Conservation (phyloP, 2,888 invertebrate genomes). For the Lissocephala sabroskyi region DNA sequence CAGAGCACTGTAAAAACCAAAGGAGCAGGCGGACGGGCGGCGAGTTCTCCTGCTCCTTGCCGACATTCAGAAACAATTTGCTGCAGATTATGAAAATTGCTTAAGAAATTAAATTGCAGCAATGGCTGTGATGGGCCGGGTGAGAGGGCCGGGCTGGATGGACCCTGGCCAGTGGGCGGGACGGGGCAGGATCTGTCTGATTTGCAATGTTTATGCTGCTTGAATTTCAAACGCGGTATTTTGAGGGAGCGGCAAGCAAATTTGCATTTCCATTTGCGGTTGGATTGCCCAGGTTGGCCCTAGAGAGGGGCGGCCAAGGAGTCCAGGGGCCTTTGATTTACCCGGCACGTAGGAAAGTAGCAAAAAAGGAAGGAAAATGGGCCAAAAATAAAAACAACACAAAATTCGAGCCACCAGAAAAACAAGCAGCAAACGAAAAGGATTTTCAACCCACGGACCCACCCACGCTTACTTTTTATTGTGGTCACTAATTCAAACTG, state of each 20-base stretch:
- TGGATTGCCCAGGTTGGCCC: slow-evolving; percentile 13
- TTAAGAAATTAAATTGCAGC: slow-evolving; percentile 68
- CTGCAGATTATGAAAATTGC: slow-evolving; percentile 68
- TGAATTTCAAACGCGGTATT: slow-evolving; percentile 10
- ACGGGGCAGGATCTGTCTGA: not conserved
- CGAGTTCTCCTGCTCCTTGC: slow-evolving; percentile 28
- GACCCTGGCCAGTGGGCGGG: not conserved
- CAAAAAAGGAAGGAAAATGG: no score
- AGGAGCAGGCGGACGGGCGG: not conserved
- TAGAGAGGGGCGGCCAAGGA: slow-evolving; percentile 2
- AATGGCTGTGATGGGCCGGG: slow-evolving; percentile 19
- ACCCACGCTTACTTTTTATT: slow-evolving; percentile 27
- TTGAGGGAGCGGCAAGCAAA: slow-evolving; percentile 29
- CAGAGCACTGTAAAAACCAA: not conserved
- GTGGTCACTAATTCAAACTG: slow-evolving; percentile 59
- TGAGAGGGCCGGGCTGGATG: no score
- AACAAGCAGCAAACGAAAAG: slow-evolving; percentile 45
- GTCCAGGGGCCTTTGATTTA: slow-evolving; percentile 45
- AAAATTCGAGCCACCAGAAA: no score
- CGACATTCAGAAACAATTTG: slow-evolving; percentile 67
- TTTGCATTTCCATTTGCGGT: slow-evolving; percentile 63
- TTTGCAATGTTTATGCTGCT: slow-evolving; percentile 7
- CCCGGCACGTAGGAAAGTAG: slow-evolving; percentile 42
- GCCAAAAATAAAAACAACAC: no score
- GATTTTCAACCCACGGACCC: slow-evolving; percentile 42